Evolutionary conservation across 2,888 invertebrate species (phyloP).

Genomic region (Lumbricus terrestris): DNA sequence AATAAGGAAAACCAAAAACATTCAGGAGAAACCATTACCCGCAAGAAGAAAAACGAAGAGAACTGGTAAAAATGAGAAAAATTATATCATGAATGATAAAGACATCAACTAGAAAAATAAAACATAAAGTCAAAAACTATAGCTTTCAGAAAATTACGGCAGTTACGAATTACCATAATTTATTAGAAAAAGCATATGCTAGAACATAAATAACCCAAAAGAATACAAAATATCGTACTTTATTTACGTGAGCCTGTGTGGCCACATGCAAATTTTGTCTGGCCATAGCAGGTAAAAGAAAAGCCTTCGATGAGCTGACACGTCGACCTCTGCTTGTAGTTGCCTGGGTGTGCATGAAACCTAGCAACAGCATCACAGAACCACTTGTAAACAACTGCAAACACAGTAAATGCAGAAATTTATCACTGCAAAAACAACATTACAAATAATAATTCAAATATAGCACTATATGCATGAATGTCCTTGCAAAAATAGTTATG

Average conservation of each 20-base stretch:
- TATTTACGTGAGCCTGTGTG: constrained; percentile 46
- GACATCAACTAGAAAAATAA: background rate
- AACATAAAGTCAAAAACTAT: background rate
- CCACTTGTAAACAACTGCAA: background rate
- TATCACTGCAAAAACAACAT: too few relatives aligned
- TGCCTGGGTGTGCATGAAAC: constrained; percentile 42
- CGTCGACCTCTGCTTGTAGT: constrained; percentile 51
- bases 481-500: too few relatives aligned
- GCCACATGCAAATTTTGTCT: constrained; percentile 49
- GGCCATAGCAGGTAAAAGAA: constrained; percentile 47
- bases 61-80: background rate
- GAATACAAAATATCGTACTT: constrained; percentile 41
- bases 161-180: background rate
- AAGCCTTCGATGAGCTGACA: constrained; percentile 52
- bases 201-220: too few relatives aligned
- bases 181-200: background rate
- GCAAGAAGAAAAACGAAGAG: background rate
- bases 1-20: constrained; percentile 13
- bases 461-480: too few relatives aligned
- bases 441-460: too few relatives aligned
- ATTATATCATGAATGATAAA: background rate
- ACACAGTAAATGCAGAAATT: background rate
- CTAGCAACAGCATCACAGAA: constrained; percentile 34
- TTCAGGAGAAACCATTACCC: background rate
- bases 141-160: background rate